A percentile compares a stretch with the other conserved stretches of the same genome.
Conservation (phyloP, 2,113 vertebrate genomes). For the Ondatra zibethicus region DNA sequence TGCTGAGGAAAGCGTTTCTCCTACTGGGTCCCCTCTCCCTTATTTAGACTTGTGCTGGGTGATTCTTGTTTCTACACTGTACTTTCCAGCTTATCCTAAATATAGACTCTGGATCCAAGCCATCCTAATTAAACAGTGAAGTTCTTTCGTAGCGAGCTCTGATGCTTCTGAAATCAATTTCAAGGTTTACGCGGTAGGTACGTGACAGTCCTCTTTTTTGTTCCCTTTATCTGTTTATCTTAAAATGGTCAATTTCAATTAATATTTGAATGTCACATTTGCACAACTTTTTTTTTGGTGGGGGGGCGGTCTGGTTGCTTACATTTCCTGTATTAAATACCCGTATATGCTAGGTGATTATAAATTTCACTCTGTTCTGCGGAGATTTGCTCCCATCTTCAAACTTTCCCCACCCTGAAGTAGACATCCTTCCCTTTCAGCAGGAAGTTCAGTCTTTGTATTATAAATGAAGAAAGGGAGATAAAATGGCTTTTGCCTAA, state of each 20-base stretch:
- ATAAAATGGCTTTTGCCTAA: conserved; percentile 68
- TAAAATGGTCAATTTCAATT: conserved; percentile 55
- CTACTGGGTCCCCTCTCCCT: not conserved
- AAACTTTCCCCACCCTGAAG: not conserved
- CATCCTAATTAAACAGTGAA: conserved; percentile 84
- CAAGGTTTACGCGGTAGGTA: conserved; percentile 62
- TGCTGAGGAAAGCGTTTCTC: not conserved
- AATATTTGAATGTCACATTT: conserved; percentile 44
- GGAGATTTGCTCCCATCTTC: conserved; percentile 48
- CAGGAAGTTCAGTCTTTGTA: conserved; percentile 55
- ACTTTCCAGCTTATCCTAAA: conserved; percentile 83
- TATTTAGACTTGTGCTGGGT: conserved; percentile 59
- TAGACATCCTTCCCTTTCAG: not conserved
- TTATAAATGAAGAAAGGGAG: conserved; percentile 70
- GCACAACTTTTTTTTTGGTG: not conserved
- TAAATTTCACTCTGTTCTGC: conserved; percentile 26
- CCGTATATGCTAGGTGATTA: not conserved
- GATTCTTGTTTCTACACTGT: conserved; percentile 69
- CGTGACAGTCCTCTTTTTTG: conserved; percentile 54
- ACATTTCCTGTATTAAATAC: not conserved
- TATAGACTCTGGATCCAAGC: conserved; percentile 82
- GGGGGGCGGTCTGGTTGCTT: not conserved
- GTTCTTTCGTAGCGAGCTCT: conserved; percentile 76
- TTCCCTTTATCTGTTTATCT: conserved; percentile 67
- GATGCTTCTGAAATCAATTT: conserved; percentile 82